phyloP scores from a whole-genome alignment of 1,140 invertebrate species.

The Amphibalanus amphitrite region DNA sequence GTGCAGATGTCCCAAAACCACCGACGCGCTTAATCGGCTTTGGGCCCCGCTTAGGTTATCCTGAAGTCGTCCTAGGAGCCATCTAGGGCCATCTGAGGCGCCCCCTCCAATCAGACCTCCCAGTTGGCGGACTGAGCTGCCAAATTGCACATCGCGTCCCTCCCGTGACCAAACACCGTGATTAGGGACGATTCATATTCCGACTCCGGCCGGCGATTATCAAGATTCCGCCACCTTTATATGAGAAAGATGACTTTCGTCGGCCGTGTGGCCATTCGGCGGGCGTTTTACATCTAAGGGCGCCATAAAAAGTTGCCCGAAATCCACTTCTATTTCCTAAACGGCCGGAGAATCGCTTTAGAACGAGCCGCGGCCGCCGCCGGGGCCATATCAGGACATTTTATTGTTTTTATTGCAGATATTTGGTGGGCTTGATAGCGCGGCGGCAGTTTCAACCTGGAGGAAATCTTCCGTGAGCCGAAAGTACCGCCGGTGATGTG shows the following conservation, averaged over 20 bases:
- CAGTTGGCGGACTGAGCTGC: no score
- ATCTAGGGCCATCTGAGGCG: background rate
- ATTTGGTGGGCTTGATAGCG: background rate
- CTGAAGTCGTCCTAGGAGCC: no score
- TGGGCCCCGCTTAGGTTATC: no score
- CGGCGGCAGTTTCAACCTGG: background rate
- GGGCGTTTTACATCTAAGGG: background rate
- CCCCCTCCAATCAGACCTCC: background rate
- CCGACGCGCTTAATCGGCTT: no score
- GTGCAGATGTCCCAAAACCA: no score
- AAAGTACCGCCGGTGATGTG: no score
- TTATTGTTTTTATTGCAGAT: background rate
- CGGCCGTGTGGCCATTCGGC: background rate
- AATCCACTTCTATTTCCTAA: constrained; percentile 2
- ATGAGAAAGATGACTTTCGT: background rate
- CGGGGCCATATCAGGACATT: background rate
- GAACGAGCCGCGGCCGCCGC: background rate
- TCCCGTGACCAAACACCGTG: background rate
- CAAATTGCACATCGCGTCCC: background rate
- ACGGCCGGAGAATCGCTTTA: background rate
- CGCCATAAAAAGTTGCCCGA: background rate
- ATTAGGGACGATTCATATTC: background rate
- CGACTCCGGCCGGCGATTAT: background rate
- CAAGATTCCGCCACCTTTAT: background rate
- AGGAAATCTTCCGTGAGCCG: background rate